Conservation (phyloP, 2,113 vertebrate species). For the Etheostoma spectabile region DNA sequence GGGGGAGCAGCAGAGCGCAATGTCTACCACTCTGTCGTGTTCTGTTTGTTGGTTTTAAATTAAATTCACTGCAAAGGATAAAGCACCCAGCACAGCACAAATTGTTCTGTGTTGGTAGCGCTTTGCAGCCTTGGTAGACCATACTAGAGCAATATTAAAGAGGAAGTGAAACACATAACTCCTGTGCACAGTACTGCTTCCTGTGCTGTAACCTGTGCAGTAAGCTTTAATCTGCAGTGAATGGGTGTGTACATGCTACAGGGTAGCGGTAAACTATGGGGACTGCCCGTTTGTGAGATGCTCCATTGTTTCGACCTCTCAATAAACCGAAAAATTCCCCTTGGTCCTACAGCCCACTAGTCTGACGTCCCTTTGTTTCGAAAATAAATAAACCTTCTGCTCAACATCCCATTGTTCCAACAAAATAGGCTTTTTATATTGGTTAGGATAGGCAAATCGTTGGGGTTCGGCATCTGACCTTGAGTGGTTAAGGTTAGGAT, state of each 20-base stretch:
- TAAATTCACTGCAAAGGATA: conserved; percentile 41
- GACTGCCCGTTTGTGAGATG: too few species aligned
- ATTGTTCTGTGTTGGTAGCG: conserved; percentile 7
- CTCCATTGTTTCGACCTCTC: too few species aligned
- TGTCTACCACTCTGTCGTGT: conserved; percentile 8
- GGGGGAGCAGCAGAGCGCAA: conserved; percentile 19
- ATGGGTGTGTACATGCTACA: conserved; percentile 4
- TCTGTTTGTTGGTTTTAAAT: conserved; percentile 53
- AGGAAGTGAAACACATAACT: conserved; percentile 57
- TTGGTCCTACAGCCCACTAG: too few species aligned
- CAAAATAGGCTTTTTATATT: too few species aligned
- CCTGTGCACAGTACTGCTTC: conserved; percentile 3
- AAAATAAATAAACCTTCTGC: too few species aligned
- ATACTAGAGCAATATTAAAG: conserved; percentile 23
- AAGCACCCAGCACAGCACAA: conserved; percentile 7
- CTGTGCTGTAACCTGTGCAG: conserved; percentile 43
- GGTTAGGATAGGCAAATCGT: too few species aligned
- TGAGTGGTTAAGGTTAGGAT: too few species aligned
- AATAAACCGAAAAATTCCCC: too few species aligned
- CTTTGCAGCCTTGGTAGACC: conserved; percentile 5
- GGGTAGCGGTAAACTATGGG: conserved; percentile 3
- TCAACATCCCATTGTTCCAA: too few species aligned
- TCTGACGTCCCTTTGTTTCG: too few species aligned
- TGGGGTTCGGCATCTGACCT: too few species aligned
- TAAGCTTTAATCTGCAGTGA: conserved; percentile 9